Evolutionary conservation across 2,888 invertebrate species (phyloP), one percentile per base, ranked within the genome.

Genomic region (Trissolcus brochymenae): DNA sequence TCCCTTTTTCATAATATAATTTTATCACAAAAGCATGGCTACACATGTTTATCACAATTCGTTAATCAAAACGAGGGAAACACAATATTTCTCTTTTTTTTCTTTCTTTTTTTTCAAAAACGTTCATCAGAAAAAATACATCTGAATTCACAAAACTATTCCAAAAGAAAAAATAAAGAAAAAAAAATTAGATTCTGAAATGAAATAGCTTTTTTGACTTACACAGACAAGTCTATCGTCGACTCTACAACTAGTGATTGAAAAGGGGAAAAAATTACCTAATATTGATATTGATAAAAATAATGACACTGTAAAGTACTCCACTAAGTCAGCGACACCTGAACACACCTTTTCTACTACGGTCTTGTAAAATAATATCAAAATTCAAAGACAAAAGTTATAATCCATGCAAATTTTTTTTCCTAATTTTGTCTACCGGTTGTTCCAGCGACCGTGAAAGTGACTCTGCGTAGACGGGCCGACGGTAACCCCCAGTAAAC

Each of bases 401-500:
- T 46, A n/a, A n/a, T 19, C 19, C 19, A 19, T 19, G 19, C n/a
- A n/a, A 25, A 2, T 17, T 46, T 56, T 64, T 71, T 72, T 72
- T 17, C 46, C 59, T 72, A 64, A 72, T 57, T 59, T 86, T 87
- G 88, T 88, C 84, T 87, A 80, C 88, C 88, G 88, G 92, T 92
- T 94, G 93, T 95, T 95, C 93, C 95, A 95, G 95, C 94, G 93
- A 94, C 94, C 93, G 94, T 94, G 93, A 94, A 94, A 93, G 94
- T 94, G 93, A 94, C 94, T 93, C 94, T 95, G 93, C 95, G 95
- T 95, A 95, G 95, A 93, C 94, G 94, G 92, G 87, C 87, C 80
- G 88, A 88, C 87, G 88, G 84, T 88, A 88, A 88, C 84, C 85
- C 88, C 85, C 87, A 88, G 82, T 88, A 87, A 86, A 85, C 85